Percentiles rank a stretch among this genome's conserved stretches.
These are phyloP conservation scores for Zygogramma bicolorata DNA, from an alignment of 2,888 invertebrate genomes.

Conservation along the genomic window DNA sequence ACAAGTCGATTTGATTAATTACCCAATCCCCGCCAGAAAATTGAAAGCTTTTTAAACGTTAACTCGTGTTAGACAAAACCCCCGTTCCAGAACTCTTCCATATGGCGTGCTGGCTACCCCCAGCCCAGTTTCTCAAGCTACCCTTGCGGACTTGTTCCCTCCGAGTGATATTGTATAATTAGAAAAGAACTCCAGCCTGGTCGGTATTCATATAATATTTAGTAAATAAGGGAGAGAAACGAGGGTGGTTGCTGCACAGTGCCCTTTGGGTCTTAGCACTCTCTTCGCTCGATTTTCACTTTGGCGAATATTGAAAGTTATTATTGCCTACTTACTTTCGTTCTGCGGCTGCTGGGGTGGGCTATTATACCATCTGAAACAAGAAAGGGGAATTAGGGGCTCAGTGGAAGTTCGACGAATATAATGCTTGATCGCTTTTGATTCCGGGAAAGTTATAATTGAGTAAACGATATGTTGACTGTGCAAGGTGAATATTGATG, in stretches of 20 bases:
- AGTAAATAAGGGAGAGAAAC: conserved; percentile 54
- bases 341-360: conserved; percentile 40
- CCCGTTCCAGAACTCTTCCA: conserved; percentile 44
- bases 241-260: conserved; percentile 37
- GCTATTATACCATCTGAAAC: conserved; percentile 43
- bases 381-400: conserved; percentile 31
- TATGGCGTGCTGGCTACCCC: conserved; percentile 37
- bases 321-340: conserved; percentile 47
- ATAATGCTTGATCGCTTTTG: not conserved
- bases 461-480: not conserved
- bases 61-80: conserved; percentile 47
- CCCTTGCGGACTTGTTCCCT: conserved; percentile 38
- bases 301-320: conserved; percentile 43
- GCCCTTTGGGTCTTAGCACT: conserved; percentile 44
- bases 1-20: conserved; percentile 27
- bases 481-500: not conserved
- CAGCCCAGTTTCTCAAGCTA: conserved; percentile 28
- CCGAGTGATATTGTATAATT: conserved; percentile 54
- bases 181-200: conserved; percentile 55
- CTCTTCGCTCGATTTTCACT: conserved; percentile 41
- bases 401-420: not conserved
- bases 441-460: not conserved
- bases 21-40: conserved; percentile 35
- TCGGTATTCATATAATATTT: conserved; percentile 58
- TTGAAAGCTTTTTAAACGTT: conserved; percentile 54